Conservation (phyloP, 2,797 vertebrate species). For the Gymnopithys bicolor region DNA sequence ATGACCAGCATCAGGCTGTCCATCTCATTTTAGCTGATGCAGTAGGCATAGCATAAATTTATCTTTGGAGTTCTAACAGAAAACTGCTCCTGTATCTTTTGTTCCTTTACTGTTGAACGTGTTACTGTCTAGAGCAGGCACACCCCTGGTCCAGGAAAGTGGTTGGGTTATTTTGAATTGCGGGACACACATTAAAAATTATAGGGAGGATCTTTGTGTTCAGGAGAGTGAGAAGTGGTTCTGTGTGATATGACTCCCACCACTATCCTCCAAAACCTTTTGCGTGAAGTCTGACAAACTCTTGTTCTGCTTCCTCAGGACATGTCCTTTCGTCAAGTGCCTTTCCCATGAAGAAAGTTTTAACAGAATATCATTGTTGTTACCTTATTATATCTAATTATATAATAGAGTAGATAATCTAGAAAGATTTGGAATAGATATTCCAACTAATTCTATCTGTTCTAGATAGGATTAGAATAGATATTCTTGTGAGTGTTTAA, state of each 20-base stretch:
- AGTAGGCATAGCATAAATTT: neutral
- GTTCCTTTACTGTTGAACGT: neutral
- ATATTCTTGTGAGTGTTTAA: neutral
- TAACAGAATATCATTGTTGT: neutral
- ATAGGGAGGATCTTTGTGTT: neutral
- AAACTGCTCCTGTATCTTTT: neutral
- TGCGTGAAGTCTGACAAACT: neutral
- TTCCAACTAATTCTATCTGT: neutral
- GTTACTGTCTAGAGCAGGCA: neutral
- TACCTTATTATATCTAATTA: neutral
- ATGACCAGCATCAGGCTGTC: neutral
- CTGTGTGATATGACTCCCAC: fast-evolving
- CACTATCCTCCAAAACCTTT: neutral
- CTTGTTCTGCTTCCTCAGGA: neutral
- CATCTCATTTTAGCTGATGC: neutral
- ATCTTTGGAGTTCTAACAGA: neutral
- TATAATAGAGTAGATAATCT: neutral
- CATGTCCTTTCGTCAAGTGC: neutral
- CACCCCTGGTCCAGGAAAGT: neutral
- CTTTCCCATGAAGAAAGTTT: neutral
- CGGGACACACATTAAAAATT: neutral
- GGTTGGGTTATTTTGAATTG: neutral
- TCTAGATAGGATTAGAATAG: neutral
- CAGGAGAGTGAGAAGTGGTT: neutral
- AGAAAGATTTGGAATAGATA: neutral